A percentile compares a stretch with the other conserved stretches of the same genome.
Conservation (phyloP, 1,140 invertebrate species). For the Heliconius congener region DNA sequence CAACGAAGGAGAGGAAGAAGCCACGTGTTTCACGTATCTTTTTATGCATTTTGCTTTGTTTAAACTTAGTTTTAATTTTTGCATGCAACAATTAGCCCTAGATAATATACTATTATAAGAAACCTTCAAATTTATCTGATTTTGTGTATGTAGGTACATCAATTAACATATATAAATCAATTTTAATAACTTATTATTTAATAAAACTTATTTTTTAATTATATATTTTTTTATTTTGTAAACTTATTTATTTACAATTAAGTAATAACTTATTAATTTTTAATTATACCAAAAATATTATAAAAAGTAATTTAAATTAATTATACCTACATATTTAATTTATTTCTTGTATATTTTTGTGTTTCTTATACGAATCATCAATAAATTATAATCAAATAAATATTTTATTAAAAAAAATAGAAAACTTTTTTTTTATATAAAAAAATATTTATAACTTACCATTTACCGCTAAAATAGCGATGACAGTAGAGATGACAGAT, state of each 20-base stretch:
- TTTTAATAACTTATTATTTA: conserved; percentile 13
- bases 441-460: conserved; percentile 51
- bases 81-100: conserved; percentile 28
- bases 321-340: too few species aligned
- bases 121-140: conserved; percentile 43
- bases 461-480: conserved; percentile 62
- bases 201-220: not conserved
- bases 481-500: conserved; percentile 42
- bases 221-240: not conserved
- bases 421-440: conserved; percentile 31
- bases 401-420: not conserved
- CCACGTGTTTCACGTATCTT: conserved; percentile 52
- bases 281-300: too few species aligned
- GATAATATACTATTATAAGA: conserved; percentile 18
- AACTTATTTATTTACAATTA: too few species aligned
- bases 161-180: not conserved
- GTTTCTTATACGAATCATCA: too few species aligned
- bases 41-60: conserved; percentile 6
- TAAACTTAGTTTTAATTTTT: conserved; percentile 25
- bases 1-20: conserved; percentile 50
- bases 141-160: conserved; percentile 28
- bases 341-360: too few species aligned
- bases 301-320: too few species aligned
- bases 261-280: too few species aligned
- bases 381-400: not conserved